Base-by-base conservation (phyloP, 2,888 invertebrate species). In the Tetheella fluctuosa region DNA sequence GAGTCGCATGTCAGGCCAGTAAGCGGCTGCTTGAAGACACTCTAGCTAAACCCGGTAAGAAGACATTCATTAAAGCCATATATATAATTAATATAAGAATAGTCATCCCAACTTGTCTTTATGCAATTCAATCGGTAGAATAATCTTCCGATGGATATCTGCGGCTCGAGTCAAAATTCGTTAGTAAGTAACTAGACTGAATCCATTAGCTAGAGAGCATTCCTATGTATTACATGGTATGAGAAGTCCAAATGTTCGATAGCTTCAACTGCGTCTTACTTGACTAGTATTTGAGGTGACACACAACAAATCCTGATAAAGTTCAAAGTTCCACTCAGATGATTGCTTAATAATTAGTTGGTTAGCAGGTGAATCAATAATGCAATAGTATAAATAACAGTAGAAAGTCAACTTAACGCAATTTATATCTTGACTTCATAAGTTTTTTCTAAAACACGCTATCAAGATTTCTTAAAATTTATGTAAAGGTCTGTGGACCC, bases 11-110 rank as follows among this genome's bases (percentile, higher is more conserved):
- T 66, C 88, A 89, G 61, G 93, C 93, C 60, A 96, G 96, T 71
- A 94, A 95, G 81, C 94, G 95, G 71, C 93, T 96, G 70, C 92
- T 97, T 73, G 96, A 96, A 82, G 96, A 96, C 64, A 94, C 94
- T 59, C 87, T 95, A 67, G 88, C 94, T 68, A 94, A 94, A 80
- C 82, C 93, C 77, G 94, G 95, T 84, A 90, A 94, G 75, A 64
- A 42, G 1, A 17, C 6, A 12, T 42, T 52, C 12, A 13, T 23
- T 12, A 23, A 23, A 34, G 13, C 30, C 10, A 8, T 10, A 30
- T 8, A 8, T 2, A 30, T 10, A 10, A 7, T 30, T 10, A 8
- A 8, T 8, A 30, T 30, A 25, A 6, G 8, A 8, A 30, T 13
- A 34, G 34, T 34, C 34, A 34, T 34, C 2, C 39, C n/a, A 39